Percentiles rank a stretch among this genome's conserved stretches.
These are phyloP conservation scores for Oncorhynchus clarkii DNA, from an alignment of 2,113 vertebrate species.

Conservation along the genomic window DNA sequence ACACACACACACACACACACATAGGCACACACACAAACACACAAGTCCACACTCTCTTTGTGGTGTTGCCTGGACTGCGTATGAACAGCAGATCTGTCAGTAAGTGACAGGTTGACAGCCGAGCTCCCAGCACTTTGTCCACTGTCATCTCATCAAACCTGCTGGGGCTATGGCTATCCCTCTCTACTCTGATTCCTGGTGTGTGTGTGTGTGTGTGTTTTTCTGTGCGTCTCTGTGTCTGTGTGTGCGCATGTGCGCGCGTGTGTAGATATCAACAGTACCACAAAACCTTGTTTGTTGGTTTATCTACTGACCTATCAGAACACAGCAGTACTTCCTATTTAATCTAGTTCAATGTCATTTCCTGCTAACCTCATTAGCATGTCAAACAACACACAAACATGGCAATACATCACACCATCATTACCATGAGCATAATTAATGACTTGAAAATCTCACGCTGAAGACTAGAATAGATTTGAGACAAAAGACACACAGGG, in stretches of 20 bases:
- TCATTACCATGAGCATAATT: too few relatives aligned
- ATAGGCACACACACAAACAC: conserved; percentile 22
- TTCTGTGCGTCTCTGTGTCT: neutral
- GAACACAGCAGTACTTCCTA: neutral
- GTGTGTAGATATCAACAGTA: neutral
- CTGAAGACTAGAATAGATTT: neutral
- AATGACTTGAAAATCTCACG: neutral
- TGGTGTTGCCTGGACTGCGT: conserved; percentile 81
- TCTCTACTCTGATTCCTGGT: neutral
- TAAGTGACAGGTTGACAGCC: conserved; percentile 93
- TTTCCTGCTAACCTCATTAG: neutral
- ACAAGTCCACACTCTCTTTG: conserved; percentile 36
- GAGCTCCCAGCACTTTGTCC: conserved; percentile 95
- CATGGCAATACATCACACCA: neutral
- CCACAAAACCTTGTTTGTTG: neutral
- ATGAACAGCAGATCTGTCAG: conserved; percentile 96
- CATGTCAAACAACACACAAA: neutral
- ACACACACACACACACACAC: neutral
- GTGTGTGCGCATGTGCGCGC: neutral
- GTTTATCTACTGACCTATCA: neutral
- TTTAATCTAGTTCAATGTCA: conserved; percentile 51
- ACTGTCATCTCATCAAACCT: conserved; percentile 87
- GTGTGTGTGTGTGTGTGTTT: neutral
- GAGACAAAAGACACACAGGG: neutral
- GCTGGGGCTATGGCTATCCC: conserved; percentile 52